Conservation (phyloP, 2,888 invertebrate species). For the Drosophila paracracens region DNA sequence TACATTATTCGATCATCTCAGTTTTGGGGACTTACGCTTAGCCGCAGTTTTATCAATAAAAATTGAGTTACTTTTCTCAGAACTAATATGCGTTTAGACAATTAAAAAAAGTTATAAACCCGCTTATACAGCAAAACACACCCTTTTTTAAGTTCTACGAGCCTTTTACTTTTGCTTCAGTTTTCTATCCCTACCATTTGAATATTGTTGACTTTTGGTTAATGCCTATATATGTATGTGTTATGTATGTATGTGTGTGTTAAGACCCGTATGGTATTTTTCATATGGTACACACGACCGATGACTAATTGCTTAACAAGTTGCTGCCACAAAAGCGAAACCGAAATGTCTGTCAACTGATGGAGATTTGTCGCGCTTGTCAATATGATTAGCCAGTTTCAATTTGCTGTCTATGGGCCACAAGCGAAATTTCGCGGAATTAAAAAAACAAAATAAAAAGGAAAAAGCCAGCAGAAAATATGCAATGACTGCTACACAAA, state of each 20-base stretch:
- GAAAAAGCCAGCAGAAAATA: conserved; percentile 33
- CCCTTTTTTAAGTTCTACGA: not conserved
- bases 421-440: conserved; percentile 48
- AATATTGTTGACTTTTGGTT: not conserved
- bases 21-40: not conserved
- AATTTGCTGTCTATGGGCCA: conserved; percentile 27
- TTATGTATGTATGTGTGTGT: not conserved
- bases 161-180: not conserved
- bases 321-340: conserved; percentile 34
- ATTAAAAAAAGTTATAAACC: not conserved
- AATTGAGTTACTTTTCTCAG: not conserved
- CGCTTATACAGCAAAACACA: not conserved
- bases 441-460: not conserved
- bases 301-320: conserved; percentile 62
- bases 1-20: not conserved
- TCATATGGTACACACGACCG: conserved; percentile 1
- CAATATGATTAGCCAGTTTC: conserved; percentile 58
- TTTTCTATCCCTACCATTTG: not conserved
- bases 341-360: conserved; percentile 43
- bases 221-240: not conserved
- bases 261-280: not conserved
- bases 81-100: not conserved
- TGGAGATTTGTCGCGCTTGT: conserved; percentile 64
- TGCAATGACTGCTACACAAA: conserved; percentile 44
- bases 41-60: not conserved